Evolutionary conservation across 2,113 vertebrate species (phyloP), one percentile per base, ranked within the genome.

Genomic region (Pyxicephalus adspersus): DNA sequence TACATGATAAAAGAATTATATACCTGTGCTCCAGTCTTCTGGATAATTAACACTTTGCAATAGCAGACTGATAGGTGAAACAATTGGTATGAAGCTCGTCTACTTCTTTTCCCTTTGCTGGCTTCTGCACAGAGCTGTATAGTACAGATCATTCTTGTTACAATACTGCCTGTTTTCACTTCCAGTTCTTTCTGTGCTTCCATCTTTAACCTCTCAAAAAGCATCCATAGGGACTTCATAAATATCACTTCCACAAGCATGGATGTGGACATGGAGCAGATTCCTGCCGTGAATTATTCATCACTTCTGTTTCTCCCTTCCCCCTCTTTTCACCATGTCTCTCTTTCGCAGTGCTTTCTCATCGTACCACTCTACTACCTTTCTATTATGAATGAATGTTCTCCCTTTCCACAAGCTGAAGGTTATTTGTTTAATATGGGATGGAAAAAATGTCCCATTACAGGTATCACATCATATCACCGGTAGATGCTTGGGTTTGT

Each of bases 231-330:
- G 71, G 80, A 75, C 80, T 82, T 82, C 63, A 82, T 82, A 82
- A 82, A 82, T 82, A 82, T 82, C 80, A 75, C 80, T 82, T 82
- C 80, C 80, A 75, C 63, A 74, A 82, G 80, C 80, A 75, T 75
- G 70, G 71, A 65, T 71, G 51, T 22, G 52, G 68, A 74, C 79
- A 81, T 81, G 79, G 68, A 73, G 68, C 79, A 81, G 67, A 81
- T 81, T 64, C 50, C 61, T 64, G 61, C 50, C 45, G 70, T 82
- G 80, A 82, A 82, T 82, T 82, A 82, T 82, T 82, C 60, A 82
- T 81, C 50, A 54, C 50, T 51, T 74, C 60, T 64, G 38, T 61
- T 25, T 29, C 51, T 26, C 28, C 63, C 71, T 66, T 64, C 38
- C 61, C 64, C 71, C 58, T 28, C 38, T 45, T n/a, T 25, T 16